Evolutionary conservation across 1,140 invertebrate species (phyloP).

Genomic region (Halotydeus destructor): DNA sequence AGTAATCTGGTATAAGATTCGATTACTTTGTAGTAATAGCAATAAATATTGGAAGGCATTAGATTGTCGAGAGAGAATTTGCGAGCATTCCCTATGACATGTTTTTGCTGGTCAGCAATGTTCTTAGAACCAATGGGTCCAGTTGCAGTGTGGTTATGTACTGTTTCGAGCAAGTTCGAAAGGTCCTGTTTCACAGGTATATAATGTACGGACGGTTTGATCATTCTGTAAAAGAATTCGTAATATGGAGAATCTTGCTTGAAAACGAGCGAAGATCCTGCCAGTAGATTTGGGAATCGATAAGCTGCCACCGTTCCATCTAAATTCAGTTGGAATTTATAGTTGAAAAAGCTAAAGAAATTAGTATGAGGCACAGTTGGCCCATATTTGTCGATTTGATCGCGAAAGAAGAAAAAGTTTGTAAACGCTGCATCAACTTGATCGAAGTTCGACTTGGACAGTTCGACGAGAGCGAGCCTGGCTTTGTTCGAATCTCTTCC

Average conservation of each 20-base stretch:
- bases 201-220: conserved; percentile 57
- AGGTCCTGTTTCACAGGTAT: conserved; percentile 58
- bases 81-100: conserved; percentile 46
- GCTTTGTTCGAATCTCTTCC: conserved; percentile 68
- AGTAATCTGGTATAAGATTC: conserved; percentile 1
- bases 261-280: conserved; percentile 60
- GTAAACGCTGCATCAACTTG: conserved; percentile 77
- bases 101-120: conserved; percentile 45
- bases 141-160: conserved; percentile 14
- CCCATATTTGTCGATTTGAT: conserved; percentile 64
- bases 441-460: conserved; percentile 50
- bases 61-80: conserved; percentile 54
- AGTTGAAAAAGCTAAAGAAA: conserved; percentile 44
- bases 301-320: conserved; percentile 94
- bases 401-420: conserved; percentile 85
- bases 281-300: conserved; percentile 70
- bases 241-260: conserved; percentile 84
- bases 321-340: conserved; percentile 82
- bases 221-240: conserved; percentile 71
- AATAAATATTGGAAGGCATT: conserved; percentile 62
- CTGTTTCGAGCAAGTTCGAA: conserved; percentile 53
- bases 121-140: conserved; percentile 50
- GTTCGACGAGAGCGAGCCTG: conserved; percentile 56
- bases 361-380: conserved; percentile 58
- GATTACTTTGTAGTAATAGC: conserved; percentile 44